Conservation (phyloP, 1,140 invertebrate species). For the Proctacanthus coquilletti region DNA sequence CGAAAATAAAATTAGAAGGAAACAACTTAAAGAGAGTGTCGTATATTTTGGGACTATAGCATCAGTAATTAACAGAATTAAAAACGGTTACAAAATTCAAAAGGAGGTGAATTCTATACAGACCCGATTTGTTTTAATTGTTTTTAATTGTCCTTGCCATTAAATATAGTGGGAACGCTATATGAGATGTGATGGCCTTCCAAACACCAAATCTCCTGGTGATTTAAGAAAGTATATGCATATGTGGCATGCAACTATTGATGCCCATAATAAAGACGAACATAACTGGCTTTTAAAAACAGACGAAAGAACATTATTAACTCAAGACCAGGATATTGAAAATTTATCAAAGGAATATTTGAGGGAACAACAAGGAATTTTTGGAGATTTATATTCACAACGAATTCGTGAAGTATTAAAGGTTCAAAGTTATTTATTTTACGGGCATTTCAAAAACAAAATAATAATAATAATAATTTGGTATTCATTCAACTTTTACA, state of each 20-base stretch:
- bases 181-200: constrained; percentile 45
- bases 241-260: constrained; percentile 37
- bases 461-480: too few species aligned
- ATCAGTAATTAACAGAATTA: constrained; percentile 18
- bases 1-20: constrained; percentile 20
- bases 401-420: constrained; percentile 31
- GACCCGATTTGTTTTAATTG: neutral
- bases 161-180: constrained; percentile 48
- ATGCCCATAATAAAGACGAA: constrained; percentile 30
- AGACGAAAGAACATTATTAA: constrained; percentile 25
- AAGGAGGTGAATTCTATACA: constrained; percentile 9
- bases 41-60: constrained; percentile 18
- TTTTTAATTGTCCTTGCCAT: too few species aligned
- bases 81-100: constrained; percentile 13
- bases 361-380: constrained; percentile 18
- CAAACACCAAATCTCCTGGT: constrained; percentile 36
- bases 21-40: constrained; percentile 21
- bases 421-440: constrained; percentile 17
- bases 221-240: constrained; percentile 46
- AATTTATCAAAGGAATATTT: constrained; percentile 20
- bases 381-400: constrained; percentile 24
- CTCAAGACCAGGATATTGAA: constrained; percentile 19
- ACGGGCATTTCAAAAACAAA: neutral
- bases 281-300: constrained; percentile 29
- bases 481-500: constrained; percentile 5